These are phyloP conservation scores for Listronotus oregonensis DNA, from an alignment of 1,140 invertebrate genomes.

Conservation along the genomic window DNA sequence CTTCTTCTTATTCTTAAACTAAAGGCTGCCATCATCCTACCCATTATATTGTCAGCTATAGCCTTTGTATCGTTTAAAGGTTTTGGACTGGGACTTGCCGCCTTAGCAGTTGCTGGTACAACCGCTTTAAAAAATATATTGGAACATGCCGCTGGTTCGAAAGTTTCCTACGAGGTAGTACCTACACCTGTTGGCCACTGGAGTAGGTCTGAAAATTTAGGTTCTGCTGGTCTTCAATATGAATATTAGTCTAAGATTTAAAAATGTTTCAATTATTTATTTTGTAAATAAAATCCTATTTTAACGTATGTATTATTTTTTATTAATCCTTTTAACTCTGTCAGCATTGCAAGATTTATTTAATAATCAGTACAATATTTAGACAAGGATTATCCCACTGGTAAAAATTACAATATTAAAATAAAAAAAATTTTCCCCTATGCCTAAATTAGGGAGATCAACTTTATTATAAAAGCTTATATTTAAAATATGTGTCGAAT, in stretches of 20 bases:
- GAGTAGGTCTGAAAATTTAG: constrained; percentile 52
- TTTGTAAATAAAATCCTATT: too few relatives aligned
- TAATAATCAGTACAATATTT: too few relatives aligned
- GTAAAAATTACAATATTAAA: too few relatives aligned
- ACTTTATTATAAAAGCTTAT: too few relatives aligned
- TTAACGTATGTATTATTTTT: too few relatives aligned
- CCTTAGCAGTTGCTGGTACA: constrained; percentile 64
- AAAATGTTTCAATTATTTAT: too few relatives aligned
- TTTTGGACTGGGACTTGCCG: constrained; percentile 65
- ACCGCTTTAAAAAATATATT: constrained; percentile 60
- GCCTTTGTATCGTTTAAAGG: constrained; percentile 68
- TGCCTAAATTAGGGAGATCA: too few relatives aligned
- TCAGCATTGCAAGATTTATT: too few relatives aligned
- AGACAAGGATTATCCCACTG: too few relatives aligned
- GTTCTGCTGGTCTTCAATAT: neutral
- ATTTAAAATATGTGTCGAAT: too few relatives aligned
- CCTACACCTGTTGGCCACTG: constrained; percentile 60
- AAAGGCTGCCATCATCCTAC: constrained; percentile 66
- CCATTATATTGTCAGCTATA: constrained; percentile 65
- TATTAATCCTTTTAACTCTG: too few relatives aligned
- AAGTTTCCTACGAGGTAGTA: constrained; percentile 59
- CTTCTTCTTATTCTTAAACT: constrained; percentile 66
- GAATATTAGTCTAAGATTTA: neutral
- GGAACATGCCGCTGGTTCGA: constrained; percentile 53
- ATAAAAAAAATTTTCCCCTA: too few relatives aligned